Evolutionary conservation across 2,888 invertebrate genomes (phyloP).

Genomic region (Scaeva pyrastri): DNA sequence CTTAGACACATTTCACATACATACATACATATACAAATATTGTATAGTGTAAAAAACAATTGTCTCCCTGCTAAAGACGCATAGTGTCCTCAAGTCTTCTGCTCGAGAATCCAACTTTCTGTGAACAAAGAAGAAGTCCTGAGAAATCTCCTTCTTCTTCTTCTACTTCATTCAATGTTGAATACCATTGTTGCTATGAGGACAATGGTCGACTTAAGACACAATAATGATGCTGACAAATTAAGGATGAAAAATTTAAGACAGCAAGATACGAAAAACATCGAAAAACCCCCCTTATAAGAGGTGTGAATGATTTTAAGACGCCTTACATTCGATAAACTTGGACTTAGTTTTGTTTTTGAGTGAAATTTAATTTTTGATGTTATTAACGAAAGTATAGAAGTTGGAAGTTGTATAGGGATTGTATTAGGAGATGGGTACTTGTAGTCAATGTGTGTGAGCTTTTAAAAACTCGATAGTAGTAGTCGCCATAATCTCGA

Average conservation of each 20-base stretch:
- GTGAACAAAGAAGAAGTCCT: conserved; percentile 37
- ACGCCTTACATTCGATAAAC: neutral
- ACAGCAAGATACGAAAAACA: neutral
- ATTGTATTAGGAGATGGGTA: too few species aligned
- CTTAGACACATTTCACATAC: conserved; percentile 23
- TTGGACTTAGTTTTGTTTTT: too few species aligned
- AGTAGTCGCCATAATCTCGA: too few species aligned
- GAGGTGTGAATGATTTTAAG: conserved; percentile 46
- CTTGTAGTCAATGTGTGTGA: too few species aligned
- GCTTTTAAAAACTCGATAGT: too few species aligned
- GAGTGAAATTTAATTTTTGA: too few species aligned
- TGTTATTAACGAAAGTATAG: too few species aligned
- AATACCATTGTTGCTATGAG: conserved; percentile 47
- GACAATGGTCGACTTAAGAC: conserved; percentile 49
- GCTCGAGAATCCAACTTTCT: neutral
- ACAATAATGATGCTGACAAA: conserved; percentile 12
- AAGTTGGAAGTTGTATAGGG: too few species aligned
- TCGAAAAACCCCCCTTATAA: conserved; percentile 14
- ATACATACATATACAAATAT: conserved; percentile 10
- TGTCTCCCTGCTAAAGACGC: conserved; percentile 46
- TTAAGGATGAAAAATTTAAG: conserved; percentile 29
- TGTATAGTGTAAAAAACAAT: neutral
- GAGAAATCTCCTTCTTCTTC: conserved; percentile 33
- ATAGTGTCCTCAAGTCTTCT: conserved; percentile 48
- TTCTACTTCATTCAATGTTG: conserved; percentile 19